These are phyloP conservation scores for Chironomus riparius DNA, from an alignment of 2,888 invertebrate species.

Conservation along the genomic window DNA sequence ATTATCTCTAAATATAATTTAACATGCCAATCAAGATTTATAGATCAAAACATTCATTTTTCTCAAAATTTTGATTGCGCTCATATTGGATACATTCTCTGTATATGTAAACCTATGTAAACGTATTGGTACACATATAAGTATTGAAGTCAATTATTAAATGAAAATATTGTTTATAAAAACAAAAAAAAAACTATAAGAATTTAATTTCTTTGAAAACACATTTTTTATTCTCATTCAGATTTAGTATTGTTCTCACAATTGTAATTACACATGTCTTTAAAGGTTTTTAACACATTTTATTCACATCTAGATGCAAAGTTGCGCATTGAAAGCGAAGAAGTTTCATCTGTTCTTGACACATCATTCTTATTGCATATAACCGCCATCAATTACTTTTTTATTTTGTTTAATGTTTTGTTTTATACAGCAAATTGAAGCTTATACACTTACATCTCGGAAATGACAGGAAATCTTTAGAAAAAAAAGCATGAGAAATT, in stretches of 20 bases:
- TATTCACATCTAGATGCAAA: slow-evolving; percentile 8
- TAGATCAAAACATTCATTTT: no score
- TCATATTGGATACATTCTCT: no score
- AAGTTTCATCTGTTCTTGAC: neutral
- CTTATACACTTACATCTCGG: slow-evolving; percentile 20
- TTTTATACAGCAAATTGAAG: neutral
- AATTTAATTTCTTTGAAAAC: no score
- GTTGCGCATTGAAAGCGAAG: neutral
- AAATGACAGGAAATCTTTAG: slow-evolving; percentile 25
- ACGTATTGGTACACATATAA: no score
- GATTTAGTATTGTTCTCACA: neutral
- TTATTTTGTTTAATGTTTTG: neutral
- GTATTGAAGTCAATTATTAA: no score
- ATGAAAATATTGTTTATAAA: no score
- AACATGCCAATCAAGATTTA: no score
- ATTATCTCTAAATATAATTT: no score
- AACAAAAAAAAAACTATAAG: no score
- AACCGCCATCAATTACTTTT: neutral
- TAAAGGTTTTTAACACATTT: neutral
- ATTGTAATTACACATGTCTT: neutral
- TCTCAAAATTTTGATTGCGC: no score
- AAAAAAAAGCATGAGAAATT: neutral
- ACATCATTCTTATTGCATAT: neutral
- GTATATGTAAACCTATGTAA: no score
- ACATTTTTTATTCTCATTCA: neutral